Percentiles rank a stretch among this genome's conserved stretches.
Conservation (phyloP, 2,797 vertebrate genomes). For the Phalloptychus januarius region DNA sequence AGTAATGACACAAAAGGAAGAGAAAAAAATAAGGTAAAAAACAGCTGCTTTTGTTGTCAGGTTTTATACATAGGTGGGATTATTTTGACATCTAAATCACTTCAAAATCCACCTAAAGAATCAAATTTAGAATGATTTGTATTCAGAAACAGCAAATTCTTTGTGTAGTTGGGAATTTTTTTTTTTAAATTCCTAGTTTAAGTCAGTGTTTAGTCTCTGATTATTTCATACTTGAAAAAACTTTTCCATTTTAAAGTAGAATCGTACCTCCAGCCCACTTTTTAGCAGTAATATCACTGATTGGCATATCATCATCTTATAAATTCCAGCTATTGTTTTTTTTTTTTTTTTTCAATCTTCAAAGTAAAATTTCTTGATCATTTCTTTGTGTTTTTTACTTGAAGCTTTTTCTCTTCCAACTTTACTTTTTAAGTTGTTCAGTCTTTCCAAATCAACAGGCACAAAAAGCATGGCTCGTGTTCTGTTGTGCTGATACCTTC, state of each 20-base stretch:
- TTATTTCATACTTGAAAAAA: neutral
- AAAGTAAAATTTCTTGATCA: neutral
- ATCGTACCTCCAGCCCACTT: neutral
- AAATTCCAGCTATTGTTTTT: neutral
- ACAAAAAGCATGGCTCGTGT: constrained; percentile 15
- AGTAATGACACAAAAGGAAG: neutral
- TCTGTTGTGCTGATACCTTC: constrained; percentile 19
- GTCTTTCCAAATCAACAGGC: constrained; percentile 2
- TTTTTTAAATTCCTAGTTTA: neutral
- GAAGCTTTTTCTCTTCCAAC: neutral
- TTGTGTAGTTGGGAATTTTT: neutral
- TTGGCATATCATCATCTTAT: neutral
- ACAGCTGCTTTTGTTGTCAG: neutral
- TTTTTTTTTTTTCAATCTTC: neutral
- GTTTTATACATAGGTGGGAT: no score
- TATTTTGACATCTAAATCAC: neutral
- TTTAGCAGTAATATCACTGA: neutral
- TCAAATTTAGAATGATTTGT: neutral
- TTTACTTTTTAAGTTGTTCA: neutral
- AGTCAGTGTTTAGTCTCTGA: neutral
- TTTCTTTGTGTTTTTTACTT: neutral
- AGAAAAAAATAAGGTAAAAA: neutral
- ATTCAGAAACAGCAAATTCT: neutral
- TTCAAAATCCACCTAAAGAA: neutral
- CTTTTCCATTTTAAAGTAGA: neutral